Evolutionary conservation across 1,140 invertebrate species (phyloP).

Genomic region (Brachionus koreanus): DNA sequence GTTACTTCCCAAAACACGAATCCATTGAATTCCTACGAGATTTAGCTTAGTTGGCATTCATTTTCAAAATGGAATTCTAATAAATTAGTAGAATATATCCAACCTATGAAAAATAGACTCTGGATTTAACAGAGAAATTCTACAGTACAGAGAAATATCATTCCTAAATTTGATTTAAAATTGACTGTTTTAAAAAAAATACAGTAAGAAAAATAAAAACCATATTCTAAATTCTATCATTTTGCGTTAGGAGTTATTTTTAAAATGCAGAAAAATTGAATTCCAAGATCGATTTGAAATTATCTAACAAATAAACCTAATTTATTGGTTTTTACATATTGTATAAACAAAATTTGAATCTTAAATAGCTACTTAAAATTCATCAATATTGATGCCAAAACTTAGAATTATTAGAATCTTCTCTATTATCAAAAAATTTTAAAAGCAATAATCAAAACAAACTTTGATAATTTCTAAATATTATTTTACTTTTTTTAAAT

Average conservation of each 20-base stretch:
- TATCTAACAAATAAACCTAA: not conserved
- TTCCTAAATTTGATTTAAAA: too few relatives aligned
- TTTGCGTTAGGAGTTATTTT: not conserved
- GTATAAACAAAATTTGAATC: not conserved
- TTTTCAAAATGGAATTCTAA: not conserved
- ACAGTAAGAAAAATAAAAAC: too few relatives aligned
- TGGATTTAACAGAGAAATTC: too few relatives aligned
- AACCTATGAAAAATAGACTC: too few relatives aligned
- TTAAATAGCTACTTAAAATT: not conserved
- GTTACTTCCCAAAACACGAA: not conserved
- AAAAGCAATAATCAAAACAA: not conserved
- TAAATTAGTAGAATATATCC: too few relatives aligned
- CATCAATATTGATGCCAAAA: not conserved
- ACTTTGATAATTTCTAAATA: not conserved
- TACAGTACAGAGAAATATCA: too few relatives aligned
- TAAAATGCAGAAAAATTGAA: not conserved
- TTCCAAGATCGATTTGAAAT: not conserved
- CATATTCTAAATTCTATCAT: too few relatives aligned
- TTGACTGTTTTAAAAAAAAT: too few relatives aligned
- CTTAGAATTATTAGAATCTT: not conserved
- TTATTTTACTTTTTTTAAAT: not conserved
- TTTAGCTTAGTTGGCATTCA: not conserved
- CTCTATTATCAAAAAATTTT: not conserved
- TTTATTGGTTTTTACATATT: not conserved
- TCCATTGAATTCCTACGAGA: not conserved